Evolutionary conservation across 2,888 invertebrate species (phyloP).

Genomic region (Arge pagana): DNA sequence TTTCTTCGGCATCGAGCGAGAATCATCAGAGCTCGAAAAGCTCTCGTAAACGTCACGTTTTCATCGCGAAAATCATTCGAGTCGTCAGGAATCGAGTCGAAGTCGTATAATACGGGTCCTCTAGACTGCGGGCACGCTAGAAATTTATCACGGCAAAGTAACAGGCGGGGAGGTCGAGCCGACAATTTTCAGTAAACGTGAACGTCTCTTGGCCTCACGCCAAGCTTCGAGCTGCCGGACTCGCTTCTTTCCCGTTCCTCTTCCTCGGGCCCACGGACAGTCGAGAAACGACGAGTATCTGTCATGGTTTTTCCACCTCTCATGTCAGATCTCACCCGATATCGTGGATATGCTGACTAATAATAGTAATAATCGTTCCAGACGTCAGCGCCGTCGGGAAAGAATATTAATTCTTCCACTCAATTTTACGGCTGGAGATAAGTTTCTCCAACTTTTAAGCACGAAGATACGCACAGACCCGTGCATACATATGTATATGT

Average conservation of each 20-base stretch:
- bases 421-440: too few species aligned
- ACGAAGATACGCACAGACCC: too few species aligned
- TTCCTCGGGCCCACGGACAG: constrained; percentile 10
- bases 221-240: constrained; percentile 4
- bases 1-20: too few species aligned
- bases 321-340: not conserved
- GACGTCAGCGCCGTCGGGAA: too few species aligned
- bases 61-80: constrained; percentile 7
- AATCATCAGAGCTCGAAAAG: too few species aligned
- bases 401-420: too few species aligned
- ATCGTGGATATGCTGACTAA: too few species aligned
- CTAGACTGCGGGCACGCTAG: constrained; percentile 10
- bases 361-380: too few species aligned
- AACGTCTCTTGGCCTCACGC: constrained; percentile 11
- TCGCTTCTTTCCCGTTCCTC: too few species aligned
- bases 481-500: too few species aligned
- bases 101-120: constrained; percentile 8
- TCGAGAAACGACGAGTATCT: constrained; percentile 15
- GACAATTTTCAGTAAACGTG: constrained; percentile 17
- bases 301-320: constrained; percentile 3
- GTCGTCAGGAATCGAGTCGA: constrained; percentile 9
- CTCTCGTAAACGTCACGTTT: too few species aligned
- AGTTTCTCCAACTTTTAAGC: too few species aligned
- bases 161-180: constrained; percentile 16
- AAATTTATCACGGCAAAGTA: constrained; percentile 19